Conservation (phyloP, 1,140 invertebrate genomes). For the Conus betulinus region DNA sequence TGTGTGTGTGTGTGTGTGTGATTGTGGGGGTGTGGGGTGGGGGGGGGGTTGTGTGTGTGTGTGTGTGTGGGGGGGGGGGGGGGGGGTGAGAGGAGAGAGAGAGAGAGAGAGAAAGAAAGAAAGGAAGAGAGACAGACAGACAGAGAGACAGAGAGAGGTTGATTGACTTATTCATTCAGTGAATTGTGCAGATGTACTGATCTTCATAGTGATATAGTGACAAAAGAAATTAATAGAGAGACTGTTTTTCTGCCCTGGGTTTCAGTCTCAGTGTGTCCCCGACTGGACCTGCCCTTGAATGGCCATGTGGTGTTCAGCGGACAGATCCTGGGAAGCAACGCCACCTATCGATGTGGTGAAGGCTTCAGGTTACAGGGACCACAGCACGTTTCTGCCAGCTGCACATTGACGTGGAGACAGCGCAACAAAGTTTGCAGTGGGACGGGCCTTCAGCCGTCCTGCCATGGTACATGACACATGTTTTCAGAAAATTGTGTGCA, state of each 20-base stretch:
- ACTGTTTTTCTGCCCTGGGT: not conserved
- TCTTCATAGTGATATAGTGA: not conserved
- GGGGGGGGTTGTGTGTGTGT: too few relatives aligned
- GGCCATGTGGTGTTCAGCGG: constrained; percentile 2
- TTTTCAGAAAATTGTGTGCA: too few relatives aligned
- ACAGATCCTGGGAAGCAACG: constrained; percentile 27
- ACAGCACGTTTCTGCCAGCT: constrained; percentile 39
- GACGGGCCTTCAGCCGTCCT: constrained; percentile 39
- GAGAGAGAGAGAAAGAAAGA: not conserved
- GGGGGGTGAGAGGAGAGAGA: too few relatives aligned
- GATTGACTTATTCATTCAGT: not conserved
- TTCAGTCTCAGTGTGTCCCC: constrained; percentile 40
- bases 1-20: too few relatives aligned
- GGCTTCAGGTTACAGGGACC: constrained; percentile 42
- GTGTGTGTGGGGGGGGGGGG: too few relatives aligned
- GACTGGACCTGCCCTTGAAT: constrained; percentile 24
- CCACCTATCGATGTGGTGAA: constrained; percentile 37
- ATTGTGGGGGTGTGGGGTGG: too few relatives aligned
- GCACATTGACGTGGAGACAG: not conserved
- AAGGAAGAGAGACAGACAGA: not conserved
- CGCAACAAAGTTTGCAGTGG: constrained; percentile 21
- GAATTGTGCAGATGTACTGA: not conserved
- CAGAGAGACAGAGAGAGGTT: not conserved
- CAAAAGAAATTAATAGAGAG: too few relatives aligned
- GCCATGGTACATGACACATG: constrained; percentile 28